Base-by-base conservation (phyloP, 2,888 invertebrate species). In the Caprella mutica region DNA sequence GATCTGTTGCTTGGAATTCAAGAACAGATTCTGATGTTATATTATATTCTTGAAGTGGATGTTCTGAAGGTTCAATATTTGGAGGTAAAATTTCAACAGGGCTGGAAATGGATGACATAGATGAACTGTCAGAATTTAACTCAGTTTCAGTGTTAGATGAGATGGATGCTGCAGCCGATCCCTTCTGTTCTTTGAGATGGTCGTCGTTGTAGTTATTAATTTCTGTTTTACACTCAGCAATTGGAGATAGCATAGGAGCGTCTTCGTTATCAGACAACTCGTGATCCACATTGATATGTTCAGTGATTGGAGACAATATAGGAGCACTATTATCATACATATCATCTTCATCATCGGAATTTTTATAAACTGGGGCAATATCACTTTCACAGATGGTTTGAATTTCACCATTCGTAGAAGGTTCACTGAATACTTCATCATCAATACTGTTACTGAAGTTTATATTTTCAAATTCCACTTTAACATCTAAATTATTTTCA, bases 251-350 rank as follows among this genome's bases (percentile, higher is more conserved):
- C 1, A 24, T 30, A n/a, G 48, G 48, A 2, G 48, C 48, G 30
- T 30, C 21, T 6, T 48, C 48, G 17, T 30, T 30, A 9, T 27
- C 29, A 2, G 17, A 48, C 19, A 29, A 21, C 29, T n/a, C n/a
- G n/a, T n/a, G n/a, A n/a, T n/a, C n/a, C n/a, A 29, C 21, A 14
- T 2, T 3, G 3, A 21, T 30, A 17, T 48, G 48, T 14, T 48
- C 48, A 48, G 48, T 19, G 29, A 48, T 48, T 27, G 48, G 48
- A 26, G 48, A 48, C 26, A 48, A 48, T n/a, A 48, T 30, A n/a
- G 48, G 48, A 19, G 48, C 48, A 48, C 21, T 48, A 8, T 48
- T 30, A 29, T 19, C 8, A 30, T 21, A 29, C 3, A 26, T 24
- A 24, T 24, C 24, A 17, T 5, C n/a, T 44, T 44, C 44, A 24